These are phyloP conservation scores for Limnephilus auricula DNA, from an alignment of 2,888 invertebrate genomes.

Conservation along the genomic window DNA sequence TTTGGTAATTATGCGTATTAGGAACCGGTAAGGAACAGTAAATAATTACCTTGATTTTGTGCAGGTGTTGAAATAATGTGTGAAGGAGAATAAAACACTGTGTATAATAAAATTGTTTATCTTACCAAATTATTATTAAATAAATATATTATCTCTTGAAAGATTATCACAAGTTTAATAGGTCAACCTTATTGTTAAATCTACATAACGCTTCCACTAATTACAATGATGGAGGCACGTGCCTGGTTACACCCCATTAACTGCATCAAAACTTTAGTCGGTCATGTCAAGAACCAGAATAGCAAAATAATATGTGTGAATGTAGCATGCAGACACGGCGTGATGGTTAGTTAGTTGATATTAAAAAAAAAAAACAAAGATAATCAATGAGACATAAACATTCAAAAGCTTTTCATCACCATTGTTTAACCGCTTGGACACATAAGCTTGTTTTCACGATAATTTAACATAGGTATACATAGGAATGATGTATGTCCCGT, in stretches of 20 bases:
- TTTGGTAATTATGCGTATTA: no score
- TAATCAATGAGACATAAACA: background rate
- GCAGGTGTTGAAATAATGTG: background rate
- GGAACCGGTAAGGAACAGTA: no score
- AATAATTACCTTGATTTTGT: background rate
- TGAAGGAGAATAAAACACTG: background rate
- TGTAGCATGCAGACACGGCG: no score
- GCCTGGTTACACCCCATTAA: background rate
- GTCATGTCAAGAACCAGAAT: no score
- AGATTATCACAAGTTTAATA: background rate
- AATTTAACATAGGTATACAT: no score
- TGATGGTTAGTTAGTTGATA: background rate
- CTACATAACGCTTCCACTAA: background rate
- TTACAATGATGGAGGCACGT: background rate
- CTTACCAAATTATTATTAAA: background rate
- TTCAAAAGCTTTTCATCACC: background rate
- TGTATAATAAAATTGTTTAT: background rate
- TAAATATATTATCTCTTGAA: background rate
- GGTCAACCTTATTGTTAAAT: background rate
- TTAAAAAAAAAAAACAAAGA: background rate
- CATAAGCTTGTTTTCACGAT: no score
- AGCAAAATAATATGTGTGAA: no score
- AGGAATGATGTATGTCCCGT: no score
- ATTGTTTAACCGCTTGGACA: background rate
- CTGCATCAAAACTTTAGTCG: no score